These are phyloP conservation scores for Drosophila novamexicana DNA, from an alignment of 1,140 invertebrate species.

Conservation along the genomic window DNA sequence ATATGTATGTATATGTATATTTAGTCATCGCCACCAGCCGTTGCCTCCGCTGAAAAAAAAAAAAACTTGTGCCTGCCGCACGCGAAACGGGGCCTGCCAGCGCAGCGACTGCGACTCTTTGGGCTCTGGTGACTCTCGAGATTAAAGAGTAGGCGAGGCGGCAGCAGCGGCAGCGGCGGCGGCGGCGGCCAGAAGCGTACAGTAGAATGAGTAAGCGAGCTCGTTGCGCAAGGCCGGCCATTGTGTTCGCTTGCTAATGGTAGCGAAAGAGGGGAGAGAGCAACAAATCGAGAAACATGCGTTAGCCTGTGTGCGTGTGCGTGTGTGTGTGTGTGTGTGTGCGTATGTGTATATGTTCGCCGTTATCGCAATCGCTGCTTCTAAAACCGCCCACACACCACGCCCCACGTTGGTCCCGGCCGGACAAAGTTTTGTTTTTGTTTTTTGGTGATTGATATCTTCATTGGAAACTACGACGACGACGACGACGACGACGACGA, in stretches of 20 bases:
- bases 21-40: conserved; percentile 28
- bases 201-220: conserved; percentile 66
- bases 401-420: conserved; percentile 14
- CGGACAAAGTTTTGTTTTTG: conserved; percentile 31
- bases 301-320: neutral
- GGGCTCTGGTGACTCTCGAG: conserved; percentile 63
- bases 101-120: conserved; percentile 59
- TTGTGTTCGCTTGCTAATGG: conserved; percentile 48
- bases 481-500: conserved; percentile 15
- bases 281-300: conserved; percentile 36
- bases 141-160: conserved; percentile 60
- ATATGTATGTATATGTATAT: conserved; percentile 33
- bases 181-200: conserved; percentile 22
- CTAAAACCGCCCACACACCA: conserved; percentile 33
- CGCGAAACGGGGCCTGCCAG: conserved; percentile 71
- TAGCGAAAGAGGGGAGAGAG: conserved; percentile 51
- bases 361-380: conserved; percentile 43
- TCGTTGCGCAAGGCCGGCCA: conserved; percentile 75
- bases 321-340: neutral
- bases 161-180: conserved; percentile 6
- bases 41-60: conserved; percentile 48
- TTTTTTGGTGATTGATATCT: conserved; percentile 71
- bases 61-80: conserved; percentile 64
- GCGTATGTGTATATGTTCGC: neutral
- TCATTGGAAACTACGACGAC: conserved; percentile 41